phyloP scores from a whole-genome alignment of 2,888 invertebrate genomes.

The Invenusta paracnida region DNA sequence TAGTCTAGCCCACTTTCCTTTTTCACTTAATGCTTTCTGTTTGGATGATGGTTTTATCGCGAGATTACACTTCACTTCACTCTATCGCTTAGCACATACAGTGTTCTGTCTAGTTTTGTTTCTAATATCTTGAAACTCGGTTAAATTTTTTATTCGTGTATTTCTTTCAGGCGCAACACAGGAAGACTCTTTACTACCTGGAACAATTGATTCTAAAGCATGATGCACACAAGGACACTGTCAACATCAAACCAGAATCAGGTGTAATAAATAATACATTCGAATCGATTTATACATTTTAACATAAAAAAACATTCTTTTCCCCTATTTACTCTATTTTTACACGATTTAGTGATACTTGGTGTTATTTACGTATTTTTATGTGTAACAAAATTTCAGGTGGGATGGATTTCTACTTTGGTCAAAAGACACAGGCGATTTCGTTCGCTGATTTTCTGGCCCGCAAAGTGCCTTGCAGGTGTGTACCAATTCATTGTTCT shows the following conservation, averaged over 20 bases:
- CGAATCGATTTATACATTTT: neutral
- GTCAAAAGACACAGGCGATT: conserved; percentile 79
- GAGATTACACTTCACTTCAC: no score
- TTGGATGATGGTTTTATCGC: no score
- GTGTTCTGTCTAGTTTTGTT: conserved; percentile 24
- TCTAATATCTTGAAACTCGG: conserved; percentile 27
- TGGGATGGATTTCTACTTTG: conserved; percentile 90
- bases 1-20: no score
- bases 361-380: no score
- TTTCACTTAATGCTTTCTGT: no score
- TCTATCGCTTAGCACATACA: no score
- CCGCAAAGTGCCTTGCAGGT: conserved; percentile 76
- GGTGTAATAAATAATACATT: neutral
- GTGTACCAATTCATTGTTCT: no score
- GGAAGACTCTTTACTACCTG: conserved; percentile 92
- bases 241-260: conserved; percentile 75
- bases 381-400: conserved; percentile 69
- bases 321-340: neutral
- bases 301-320: neutral
- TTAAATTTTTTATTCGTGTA: conserved; percentile 37
- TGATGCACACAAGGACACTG: conserved; percentile 64
- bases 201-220: conserved; percentile 94
- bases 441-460: conserved; percentile 90
- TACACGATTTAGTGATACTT: neutral
- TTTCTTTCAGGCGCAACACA: conserved; percentile 73